Base-by-base conservation (phyloP, 2,888 invertebrate genomes). In the Therioaphis trifolii region DNA sequence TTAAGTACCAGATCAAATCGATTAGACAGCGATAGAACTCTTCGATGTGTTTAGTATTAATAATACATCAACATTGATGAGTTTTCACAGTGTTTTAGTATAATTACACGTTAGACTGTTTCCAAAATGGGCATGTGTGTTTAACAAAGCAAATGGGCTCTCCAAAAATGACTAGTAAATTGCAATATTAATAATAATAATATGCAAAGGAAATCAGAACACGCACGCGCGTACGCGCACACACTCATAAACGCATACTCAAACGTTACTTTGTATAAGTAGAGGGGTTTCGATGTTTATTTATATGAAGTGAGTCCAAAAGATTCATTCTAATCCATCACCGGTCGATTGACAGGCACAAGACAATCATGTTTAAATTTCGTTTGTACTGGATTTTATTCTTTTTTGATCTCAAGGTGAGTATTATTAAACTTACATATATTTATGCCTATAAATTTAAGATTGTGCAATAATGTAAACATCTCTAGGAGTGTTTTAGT, bases 161-260 rank as follows among this genome's bases (percentile, higher is more conserved):
- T 29, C 66, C 49, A 49, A 63, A 68, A 77, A 49, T 49, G 63
- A 21, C 61, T 49, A 66, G 35, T 66, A 66, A 21, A 24, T 35
- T 40, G 55, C 21, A 40, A 40, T 55, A 55, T 40, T 55, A 76
- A 29, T 11, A 46, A 61, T 27, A 61, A 76, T 43, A 35, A 40
- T 40, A 58, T 21, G 24, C 18, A 29, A 63, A 63, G n/a, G 46
- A 77, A 77, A 77, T 21, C 63, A 49, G 46, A 77, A 77, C 77
- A 66, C 77, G 15, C 15, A 35, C 29, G 18, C 4, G 7, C 14
- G 14, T 46, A 46, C 11, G 5, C 18, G 18, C 15, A 15, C 40
- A 63, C 58, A 29, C 18, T 7, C 18, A 43, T n/a, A n/a, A n/a
- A n/a, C n/a, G n/a, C n/a, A n/a, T n/a, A n/a, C n/a, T n/a, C n/a